Conservation (phyloP, 2,888 invertebrate genomes). For the Eurytoma californica region DNA sequence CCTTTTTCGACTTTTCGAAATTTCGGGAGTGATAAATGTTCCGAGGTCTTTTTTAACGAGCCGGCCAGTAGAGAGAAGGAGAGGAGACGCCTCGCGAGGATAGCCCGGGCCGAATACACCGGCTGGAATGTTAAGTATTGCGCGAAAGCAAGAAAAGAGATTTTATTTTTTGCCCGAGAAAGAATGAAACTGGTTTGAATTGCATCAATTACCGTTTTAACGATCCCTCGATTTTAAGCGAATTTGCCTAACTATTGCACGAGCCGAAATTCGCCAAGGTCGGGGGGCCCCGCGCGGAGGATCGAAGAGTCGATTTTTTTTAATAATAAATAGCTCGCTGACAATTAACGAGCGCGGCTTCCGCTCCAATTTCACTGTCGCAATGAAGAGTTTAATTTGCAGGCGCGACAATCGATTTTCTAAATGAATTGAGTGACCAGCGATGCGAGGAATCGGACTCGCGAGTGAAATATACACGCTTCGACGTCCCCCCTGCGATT, state of each 20-base stretch:
- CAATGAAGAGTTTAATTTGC: background rate
- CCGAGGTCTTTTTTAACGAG: conserved; percentile 34
- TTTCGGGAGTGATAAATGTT: conserved; percentile 38
- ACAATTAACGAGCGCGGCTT: too few relatives aligned
- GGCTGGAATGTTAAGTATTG: conserved; percentile 41
- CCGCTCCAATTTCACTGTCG: too few relatives aligned
- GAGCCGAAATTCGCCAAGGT: too few relatives aligned
- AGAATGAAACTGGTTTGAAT: too few relatives aligned
- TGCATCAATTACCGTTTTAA: conserved; percentile 14
- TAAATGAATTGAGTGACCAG: conserved; percentile 18
- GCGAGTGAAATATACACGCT: background rate
- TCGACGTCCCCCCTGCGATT: conserved; percentile 15
- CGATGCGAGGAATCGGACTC: conserved; percentile 8
- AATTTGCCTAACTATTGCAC: conserved; percentile 2
- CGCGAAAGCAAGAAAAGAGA: conserved; percentile 10
- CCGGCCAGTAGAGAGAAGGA: background rate
- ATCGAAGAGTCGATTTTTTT: too few relatives aligned
- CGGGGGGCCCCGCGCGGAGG: too few relatives aligned
- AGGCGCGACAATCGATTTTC: conserved; percentile 28
- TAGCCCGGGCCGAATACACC: background rate
- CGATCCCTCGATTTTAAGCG: background rate
- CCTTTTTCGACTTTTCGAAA: conserved; percentile 22
- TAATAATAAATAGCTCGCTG: too few relatives aligned
- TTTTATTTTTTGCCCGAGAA: background rate
- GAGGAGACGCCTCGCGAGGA: background rate